Evolutionary conservation across 2,113 vertebrate species (phyloP), one percentile per base, ranked within the genome.

Genomic region (Pampusana beccarii): DNA sequence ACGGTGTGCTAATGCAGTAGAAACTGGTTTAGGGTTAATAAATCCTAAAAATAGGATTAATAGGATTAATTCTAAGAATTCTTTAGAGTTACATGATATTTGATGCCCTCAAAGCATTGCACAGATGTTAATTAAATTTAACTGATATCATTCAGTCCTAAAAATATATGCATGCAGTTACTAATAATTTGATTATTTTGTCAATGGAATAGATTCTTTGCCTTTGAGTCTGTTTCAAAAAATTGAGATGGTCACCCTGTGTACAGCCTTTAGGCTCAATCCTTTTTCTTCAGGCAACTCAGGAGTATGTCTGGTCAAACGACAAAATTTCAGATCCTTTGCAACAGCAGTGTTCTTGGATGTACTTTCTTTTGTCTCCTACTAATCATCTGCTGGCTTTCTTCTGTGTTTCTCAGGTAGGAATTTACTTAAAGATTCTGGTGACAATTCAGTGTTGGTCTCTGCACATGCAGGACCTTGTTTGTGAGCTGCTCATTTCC

Each of bases 21-120:
- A 67, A 91, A 46, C 23, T 42, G 60, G 6, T 93, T 83, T 86
- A 80, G 61, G 38, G 83, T 60, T 94, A 88, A 85, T 85, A 95
- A 88, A 93, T 88, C 93, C 79, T 75, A 95, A 94, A 95, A 94
- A 88, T 74, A 82, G 94, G 84, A 93, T 94, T 91, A 94, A 88
- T 91, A 31, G 71, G 70, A 95, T 95, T 90, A 88, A 77, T 92
- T 90, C 51, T 25, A 58, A 73, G n/a, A 71, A 74, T 90, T 93
- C 79, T 88, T 77, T 83, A 42, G 50, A 50, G 46, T 86, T 71
- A 77, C 34, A 51, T 31, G 88, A 44, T 65, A 56, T 70, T 83
- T 80, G 90, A 62, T 90, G 79, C 79, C 92, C 77, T 80, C 71
- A 54, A 82, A 95, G 90, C 81, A 44, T 51, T 53, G 66, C 57